These are phyloP conservation scores for Pogonophryne albipinna DNA, from an alignment of 2,797 vertebrate species.

Conservation along the genomic window DNA sequence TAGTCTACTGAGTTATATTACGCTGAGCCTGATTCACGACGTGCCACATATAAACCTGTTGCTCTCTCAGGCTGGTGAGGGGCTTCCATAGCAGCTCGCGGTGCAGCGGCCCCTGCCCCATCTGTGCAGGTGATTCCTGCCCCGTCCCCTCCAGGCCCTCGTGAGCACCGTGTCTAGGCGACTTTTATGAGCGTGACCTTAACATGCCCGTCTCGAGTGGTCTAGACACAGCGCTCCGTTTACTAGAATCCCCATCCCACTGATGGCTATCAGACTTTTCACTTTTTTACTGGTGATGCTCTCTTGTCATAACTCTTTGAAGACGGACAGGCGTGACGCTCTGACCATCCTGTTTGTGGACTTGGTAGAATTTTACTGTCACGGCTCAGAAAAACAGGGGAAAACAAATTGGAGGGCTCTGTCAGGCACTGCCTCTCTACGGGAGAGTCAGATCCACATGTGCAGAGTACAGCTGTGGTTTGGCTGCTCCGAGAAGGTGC, in stretches of 20 bases:
- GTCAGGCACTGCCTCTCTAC: conserved; percentile 39
- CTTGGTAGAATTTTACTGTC: conserved; percentile 61
- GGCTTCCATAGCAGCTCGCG: conserved; percentile 40
- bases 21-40: conserved; percentile 46
- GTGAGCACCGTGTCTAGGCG: conserved; percentile 45
- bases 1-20: conserved; percentile 45
- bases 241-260: conserved; percentile 61
- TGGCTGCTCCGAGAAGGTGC: conserved; percentile 47
- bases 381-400: conserved; percentile 35
- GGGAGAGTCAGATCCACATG: conserved; percentile 38
- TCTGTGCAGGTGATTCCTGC: conserved; percentile 71
- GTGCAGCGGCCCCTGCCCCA: conserved; percentile 48
- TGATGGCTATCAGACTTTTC: conserved; percentile 63
- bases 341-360: conserved; percentile 43
- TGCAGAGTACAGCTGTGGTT: conserved; percentile 56
- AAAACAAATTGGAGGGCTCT: conserved; percentile 37
- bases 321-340: conserved; percentile 30
- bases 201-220: conserved; percentile 73
- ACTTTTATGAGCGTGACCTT: conserved; percentile 78
- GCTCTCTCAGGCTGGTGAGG: conserved; percentile 40
- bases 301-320: conserved; percentile 67
- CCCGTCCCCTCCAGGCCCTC: conserved; percentile 54
- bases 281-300: conserved; percentile 54
- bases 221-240: conserved; percentile 69
- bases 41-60: conserved; percentile 53